Evolutionary conservation across 2,888 invertebrate genomes (phyloP).

Genomic region (Pachydiplax longipennis): DNA sequence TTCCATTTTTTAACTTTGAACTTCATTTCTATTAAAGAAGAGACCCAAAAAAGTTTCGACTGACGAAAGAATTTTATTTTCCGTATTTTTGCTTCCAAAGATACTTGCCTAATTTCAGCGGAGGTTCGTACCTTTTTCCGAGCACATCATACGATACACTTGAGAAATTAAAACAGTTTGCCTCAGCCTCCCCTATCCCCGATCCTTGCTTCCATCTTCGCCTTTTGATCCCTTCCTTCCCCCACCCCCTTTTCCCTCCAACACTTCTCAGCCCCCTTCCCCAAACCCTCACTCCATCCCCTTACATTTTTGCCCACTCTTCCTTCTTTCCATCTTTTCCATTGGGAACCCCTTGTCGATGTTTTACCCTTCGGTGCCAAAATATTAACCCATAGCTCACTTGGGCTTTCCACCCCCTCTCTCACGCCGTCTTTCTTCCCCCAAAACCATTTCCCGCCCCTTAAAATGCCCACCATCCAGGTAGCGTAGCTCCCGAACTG

Average conservation of each 20-base stretch:
- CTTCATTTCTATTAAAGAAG: too few relatives aligned
- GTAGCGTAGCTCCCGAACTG: neutral
- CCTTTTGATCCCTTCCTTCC: neutral
- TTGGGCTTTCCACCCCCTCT: conserved; percentile 35
- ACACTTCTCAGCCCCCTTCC: neutral
- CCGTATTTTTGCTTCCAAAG: neutral
- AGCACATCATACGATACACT: neutral
- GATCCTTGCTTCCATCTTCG: neutral
- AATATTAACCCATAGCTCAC: conserved; percentile 45
- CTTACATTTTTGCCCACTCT: neutral
- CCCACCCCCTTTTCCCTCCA: neutral
- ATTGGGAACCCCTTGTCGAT: conserved; percentile 44
- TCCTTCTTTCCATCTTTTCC: conserved; percentile 25
- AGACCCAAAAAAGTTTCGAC: too few relatives aligned
- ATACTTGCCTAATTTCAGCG: neutral
- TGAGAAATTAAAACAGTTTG: neutral
- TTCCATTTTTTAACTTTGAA: too few relatives aligned
- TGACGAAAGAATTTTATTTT: neutral
- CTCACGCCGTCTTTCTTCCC: neutral
- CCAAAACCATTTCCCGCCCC: neutral
- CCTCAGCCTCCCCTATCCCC: neutral
- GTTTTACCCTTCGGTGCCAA: conserved; percentile 44
- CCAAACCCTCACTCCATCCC: neutral
- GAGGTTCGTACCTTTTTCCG: neutral
- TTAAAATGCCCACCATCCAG: neutral